Conservation (phyloP, 2,888 invertebrate genomes). For the Coleophora flavipennella region DNA sequence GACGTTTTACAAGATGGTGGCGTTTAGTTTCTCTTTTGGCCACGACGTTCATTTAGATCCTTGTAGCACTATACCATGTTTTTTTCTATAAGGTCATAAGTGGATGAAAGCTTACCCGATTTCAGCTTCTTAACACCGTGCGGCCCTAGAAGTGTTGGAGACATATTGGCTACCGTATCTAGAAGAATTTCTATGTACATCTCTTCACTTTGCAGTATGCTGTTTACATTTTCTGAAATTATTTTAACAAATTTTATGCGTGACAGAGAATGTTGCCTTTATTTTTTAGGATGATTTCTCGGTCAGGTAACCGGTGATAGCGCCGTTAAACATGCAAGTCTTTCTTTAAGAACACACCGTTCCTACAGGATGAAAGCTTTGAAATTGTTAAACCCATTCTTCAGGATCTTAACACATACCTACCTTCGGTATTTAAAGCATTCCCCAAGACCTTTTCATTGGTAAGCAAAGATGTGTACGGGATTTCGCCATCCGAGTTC, state of each 20-base stretch:
- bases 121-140: conserved; percentile 74
- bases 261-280: too few relatives aligned
- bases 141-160: conserved; percentile 73
- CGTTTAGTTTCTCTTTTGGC: too few relatives aligned
- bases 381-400: background rate
- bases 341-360: too few relatives aligned
- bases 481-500: conserved; percentile 59
- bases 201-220: conserved; percentile 78
- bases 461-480: conserved; percentile 53
- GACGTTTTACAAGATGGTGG: too few relatives aligned
- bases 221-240: conserved; percentile 71
- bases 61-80: too few relatives aligned
- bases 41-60: too few relatives aligned
- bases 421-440: conserved; percentile 53
- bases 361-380: too few relatives aligned
- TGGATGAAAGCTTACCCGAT: conserved; percentile 38
- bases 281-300: background rate
- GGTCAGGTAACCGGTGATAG: background rate
- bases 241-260: background rate
- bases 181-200: conserved; percentile 76
- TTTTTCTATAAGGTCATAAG: too few relatives aligned
- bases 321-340: too few relatives aligned
- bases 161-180: conserved; percentile 70
- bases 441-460: conserved; percentile 53
- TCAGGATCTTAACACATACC: conserved; percentile 9